Conservation (phyloP, 1,140 invertebrate species). For the Cydia strobilella region DNA sequence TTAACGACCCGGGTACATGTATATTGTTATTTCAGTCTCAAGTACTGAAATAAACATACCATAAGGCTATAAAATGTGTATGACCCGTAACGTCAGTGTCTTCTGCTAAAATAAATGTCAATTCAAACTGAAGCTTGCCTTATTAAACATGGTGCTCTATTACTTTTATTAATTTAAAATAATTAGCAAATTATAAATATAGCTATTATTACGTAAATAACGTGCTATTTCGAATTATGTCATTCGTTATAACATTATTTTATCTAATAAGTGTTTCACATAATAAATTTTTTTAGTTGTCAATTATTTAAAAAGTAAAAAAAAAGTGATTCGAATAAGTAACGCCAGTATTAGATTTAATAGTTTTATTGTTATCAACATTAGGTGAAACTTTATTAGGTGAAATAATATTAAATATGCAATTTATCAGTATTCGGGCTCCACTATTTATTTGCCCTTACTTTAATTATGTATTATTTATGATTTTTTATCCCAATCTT, state of each 20-base stretch:
- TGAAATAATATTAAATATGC: not conserved
- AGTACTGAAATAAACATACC: too few relatives aligned
- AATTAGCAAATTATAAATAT: not conserved
- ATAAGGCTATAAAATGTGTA: too few relatives aligned
- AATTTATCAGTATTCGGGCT: conserved; percentile 10
- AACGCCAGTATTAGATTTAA: too few relatives aligned
- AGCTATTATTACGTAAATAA: not conserved
- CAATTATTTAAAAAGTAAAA: too few relatives aligned
- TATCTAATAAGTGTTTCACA: not conserved
- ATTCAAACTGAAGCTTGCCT: not conserved
- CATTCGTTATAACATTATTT: not conserved
- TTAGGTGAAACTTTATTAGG: not conserved
- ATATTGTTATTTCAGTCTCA: too few relatives aligned
- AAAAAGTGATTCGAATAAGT: too few relatives aligned
- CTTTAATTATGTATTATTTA: not conserved
- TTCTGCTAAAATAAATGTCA: not conserved
- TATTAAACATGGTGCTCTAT: not conserved
- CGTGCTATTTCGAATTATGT: not conserved
- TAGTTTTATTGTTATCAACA: not conserved
- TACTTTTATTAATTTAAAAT: not conserved
- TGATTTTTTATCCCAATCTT: not conserved
- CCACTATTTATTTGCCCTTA: not conserved
- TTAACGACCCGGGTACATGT: too few relatives aligned
- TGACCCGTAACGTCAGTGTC: too few relatives aligned
- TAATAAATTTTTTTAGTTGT: not conserved